Evolutionary conservation across 2,888 invertebrate species (phyloP).

Genomic region (Philopedon plagiatum): DNA sequence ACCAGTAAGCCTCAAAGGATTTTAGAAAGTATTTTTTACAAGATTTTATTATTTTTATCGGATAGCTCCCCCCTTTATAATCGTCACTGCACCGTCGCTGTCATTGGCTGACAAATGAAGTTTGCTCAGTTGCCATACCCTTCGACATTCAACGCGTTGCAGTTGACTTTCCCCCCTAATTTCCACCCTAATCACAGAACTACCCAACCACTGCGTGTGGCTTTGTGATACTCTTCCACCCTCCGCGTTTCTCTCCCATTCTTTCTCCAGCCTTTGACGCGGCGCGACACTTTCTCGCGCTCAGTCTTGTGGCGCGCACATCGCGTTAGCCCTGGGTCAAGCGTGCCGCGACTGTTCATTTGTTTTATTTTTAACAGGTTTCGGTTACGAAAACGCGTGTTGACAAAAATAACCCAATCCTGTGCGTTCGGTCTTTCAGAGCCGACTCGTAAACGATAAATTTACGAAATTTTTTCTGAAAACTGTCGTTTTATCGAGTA

Average conservation of each 20-base stretch:
- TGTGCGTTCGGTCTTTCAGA: background rate
- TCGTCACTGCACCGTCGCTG: too few relatives aligned
- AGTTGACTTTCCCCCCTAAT: background rate
- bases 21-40: too few relatives aligned
- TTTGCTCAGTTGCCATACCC: too few relatives aligned
- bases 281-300: slow-evolving; percentile 4
- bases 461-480: background rate
- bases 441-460: background rate
- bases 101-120: too few relatives aligned
- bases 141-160: too few relatives aligned
- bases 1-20: too few relatives aligned
- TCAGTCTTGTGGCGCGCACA: slow-evolving; percentile 38
- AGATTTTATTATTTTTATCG: too few relatives aligned
- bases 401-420: slow-evolving; percentile 10
- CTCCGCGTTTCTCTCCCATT: slow-evolving; percentile 6
- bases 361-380: slow-evolving; percentile 12
- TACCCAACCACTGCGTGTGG: too few relatives aligned
- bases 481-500: background rate
- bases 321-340: slow-evolving; percentile 30
- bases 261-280: background rate
- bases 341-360: background rate
- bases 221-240: too few relatives aligned
- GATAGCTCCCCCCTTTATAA: too few relatives aligned
- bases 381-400: background rate
- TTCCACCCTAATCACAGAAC: too few relatives aligned